Evolutionary conservation across 1,140 invertebrate species (phyloP).

Genomic region (Eueides isabella): DNA sequence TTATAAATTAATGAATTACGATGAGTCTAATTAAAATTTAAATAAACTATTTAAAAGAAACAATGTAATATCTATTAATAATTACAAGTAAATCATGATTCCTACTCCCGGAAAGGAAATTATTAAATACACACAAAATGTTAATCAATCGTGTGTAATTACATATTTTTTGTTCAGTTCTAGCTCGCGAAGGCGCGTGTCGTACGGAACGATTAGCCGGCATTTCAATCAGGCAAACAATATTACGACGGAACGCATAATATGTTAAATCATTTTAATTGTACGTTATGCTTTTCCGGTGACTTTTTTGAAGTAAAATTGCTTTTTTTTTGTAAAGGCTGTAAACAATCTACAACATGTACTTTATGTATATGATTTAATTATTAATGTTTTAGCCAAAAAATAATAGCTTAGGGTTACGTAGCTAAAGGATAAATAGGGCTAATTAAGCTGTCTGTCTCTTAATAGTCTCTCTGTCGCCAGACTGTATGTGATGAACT

Average conservation of each 20-base stretch:
- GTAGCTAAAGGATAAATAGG: no score
- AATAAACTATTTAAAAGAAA: neutral
- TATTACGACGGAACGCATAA: constrained; percentile 24
- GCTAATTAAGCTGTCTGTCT: no score
- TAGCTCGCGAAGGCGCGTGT: neutral
- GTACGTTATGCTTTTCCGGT: neutral
- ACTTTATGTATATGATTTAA: neutral
- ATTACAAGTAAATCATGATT: constrained; percentile 18
- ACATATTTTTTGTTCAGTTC: neutral
- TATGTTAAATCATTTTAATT: constrained; percentile 24
- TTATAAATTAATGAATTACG: neutral
- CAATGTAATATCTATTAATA: neutral
- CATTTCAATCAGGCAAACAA: constrained; percentile 3
- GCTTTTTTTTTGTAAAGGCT: neutral
- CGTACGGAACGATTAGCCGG: constrained; percentile 19
- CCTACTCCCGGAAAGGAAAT: constrained; percentile 32
- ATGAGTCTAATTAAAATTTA: neutral
- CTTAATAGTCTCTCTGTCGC: no score
- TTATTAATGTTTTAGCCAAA: no score
- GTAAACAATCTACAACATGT: no score
- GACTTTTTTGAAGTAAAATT: neutral
- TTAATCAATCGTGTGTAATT: constrained; percentile 16
- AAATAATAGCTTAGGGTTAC: no score
- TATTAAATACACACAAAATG: neutral
- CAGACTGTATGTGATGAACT: no score